Base-by-base conservation (phyloP, 2,113 vertebrate species). In the Bothrops jararaca region DNA sequence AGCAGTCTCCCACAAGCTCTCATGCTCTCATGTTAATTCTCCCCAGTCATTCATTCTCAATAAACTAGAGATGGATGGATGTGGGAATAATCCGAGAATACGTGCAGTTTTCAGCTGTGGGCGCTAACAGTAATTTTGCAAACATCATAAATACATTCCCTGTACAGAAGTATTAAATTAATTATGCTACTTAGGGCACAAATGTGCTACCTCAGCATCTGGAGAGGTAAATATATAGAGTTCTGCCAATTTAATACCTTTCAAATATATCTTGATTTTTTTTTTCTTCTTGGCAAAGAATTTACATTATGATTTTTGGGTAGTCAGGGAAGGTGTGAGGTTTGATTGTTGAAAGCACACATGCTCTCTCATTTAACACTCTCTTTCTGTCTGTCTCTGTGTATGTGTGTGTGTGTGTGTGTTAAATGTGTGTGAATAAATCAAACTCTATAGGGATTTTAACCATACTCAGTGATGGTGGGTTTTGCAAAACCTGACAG, bases 111-210 rank as follows among this genome's bases (percentile, higher is more conserved):
- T 86, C 85, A 92, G 13, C 54, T 42, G 1, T 90, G 92, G 92
- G 92, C 90, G 54, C 86, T 60, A 58, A 69, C 56, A 45, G 48
- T 85, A 42, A 90, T 92, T 85, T 92, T 90, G 60, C 92, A 92
- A 90, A 89, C 74, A 86, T 53, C 54, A 64, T 64, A 89, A 86
- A 89, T 80, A 24, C 45, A 86, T 80, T 90, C 74, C 74, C 54
- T 60, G 74, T 24, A 90, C 54, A 60, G 88, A 29, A 86, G 74
- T 86, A 86, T 23, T 86, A 86, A 90, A 92, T 90, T 90, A 92
- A 92, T 80, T 86, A 64, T 58, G 56, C 88, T 48, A 64, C 54
- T 80, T 89, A 22, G 92, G 69, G 74, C 52, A 80, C 74, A 86
- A 92, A 89, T 29, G 9, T 86, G 56, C 88, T 90, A 90, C 90